These are phyloP conservation scores for Channa striata DNA, from an alignment of 2,797 vertebrate species.

Conservation along the genomic window DNA sequence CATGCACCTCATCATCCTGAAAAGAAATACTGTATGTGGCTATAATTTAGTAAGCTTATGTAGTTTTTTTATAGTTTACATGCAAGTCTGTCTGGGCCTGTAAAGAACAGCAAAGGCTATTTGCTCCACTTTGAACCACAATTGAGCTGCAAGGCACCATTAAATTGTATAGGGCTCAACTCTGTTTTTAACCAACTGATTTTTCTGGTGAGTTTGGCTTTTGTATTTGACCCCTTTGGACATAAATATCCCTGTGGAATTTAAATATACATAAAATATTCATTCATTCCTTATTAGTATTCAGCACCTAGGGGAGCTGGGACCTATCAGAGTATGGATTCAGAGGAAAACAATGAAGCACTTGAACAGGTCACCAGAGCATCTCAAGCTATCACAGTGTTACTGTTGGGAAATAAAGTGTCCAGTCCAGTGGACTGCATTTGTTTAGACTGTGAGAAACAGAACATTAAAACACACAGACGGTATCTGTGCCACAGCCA, in stretches of 20 bases:
- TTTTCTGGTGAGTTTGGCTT: slow-evolving; percentile 29
- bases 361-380: slow-evolving; percentile 28
- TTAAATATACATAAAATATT: slow-evolving; percentile 64
- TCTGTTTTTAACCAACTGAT: slow-evolving; percentile 18
- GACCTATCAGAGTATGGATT: slow-evolving; percentile 24
- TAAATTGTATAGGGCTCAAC: slow-evolving; percentile 5
- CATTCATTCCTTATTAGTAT: slow-evolving; percentile 45
- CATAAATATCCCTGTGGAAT: slow-evolving; percentile 51
- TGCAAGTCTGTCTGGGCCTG: not conserved
- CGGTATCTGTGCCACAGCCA: not conserved
- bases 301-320: slow-evolving; percentile 26
- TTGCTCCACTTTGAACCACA: not conserved
- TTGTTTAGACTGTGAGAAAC: slow-evolving; percentile 8
- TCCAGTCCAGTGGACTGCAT: slow-evolving; percentile 1
- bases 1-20: not conserved
- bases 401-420: slow-evolving; percentile 34
- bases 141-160: not conserved
- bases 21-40: not conserved
- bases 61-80: not conserved
- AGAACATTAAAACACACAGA: slow-evolving; percentile 6
- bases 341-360: slow-evolving; percentile 31
- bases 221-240: slow-evolving; percentile 39
- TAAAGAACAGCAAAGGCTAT: not conserved
- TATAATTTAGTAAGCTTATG: not conserved
- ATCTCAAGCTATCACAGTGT: slow-evolving; percentile 35